A percentile compares a stretch with the other conserved stretches of the same genome.
Evolutionary conservation across 2,888 invertebrate species (phyloP).

Genomic region (Candidula unifasciata): DNA sequence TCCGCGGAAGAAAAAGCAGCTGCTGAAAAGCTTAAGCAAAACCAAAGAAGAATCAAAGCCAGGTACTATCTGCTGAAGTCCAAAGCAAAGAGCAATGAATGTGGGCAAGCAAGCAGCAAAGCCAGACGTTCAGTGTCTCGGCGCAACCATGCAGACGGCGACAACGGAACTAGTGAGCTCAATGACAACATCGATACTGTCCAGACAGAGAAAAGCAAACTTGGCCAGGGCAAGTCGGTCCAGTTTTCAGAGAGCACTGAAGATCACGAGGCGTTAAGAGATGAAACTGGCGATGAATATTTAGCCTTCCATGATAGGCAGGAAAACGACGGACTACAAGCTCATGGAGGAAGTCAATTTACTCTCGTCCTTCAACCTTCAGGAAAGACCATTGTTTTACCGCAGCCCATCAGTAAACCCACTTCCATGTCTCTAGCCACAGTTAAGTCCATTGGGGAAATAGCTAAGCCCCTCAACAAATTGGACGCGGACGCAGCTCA

Average conservation of each 20-base stretch:
- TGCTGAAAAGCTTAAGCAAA: slow-evolving; percentile 28
- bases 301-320: too few relatives aligned
- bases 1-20: slow-evolving; percentile 10
- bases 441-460: too few relatives aligned
- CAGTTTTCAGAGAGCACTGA: slow-evolving; percentile 49
- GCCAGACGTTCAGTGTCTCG: background rate
- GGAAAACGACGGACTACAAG: too few relatives aligned
- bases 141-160: background rate
- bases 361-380: too few relatives aligned
- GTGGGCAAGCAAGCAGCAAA: background rate
- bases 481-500: background rate
- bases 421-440: too few relatives aligned
- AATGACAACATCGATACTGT: slow-evolving; percentile 12
- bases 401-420: background rate
- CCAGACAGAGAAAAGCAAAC: slow-evolving; percentile 2
- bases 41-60: slow-evolving; percentile 7
- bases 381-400: too few relatives aligned
- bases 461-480: background rate
- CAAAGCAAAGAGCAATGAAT: background rate
- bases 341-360: too few relatives aligned
- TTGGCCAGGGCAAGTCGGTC: slow-evolving; percentile 28
- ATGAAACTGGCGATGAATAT: background rate
- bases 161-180: background rate
- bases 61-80: slow-evolving; percentile 31
- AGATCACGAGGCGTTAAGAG: slow-evolving; percentile 2